Percentiles rank a stretch among this genome's conserved stretches.
Evolutionary conservation across 2,113 vertebrate genomes (phyloP).

Genomic region (Silurus glanis): DNA sequence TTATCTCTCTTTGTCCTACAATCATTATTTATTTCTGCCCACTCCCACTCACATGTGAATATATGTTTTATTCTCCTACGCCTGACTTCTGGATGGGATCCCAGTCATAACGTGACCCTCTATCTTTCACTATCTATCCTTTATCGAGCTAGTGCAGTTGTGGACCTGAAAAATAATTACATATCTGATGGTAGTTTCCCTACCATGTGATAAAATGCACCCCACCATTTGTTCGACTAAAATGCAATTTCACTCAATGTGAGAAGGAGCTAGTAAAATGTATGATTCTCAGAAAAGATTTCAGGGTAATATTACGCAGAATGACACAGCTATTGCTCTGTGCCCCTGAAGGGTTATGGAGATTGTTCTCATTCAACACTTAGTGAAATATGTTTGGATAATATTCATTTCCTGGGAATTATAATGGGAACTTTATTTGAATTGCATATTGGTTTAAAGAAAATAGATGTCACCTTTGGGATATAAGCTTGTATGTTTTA

Average conservation of each 20-base stretch:
- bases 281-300: slow-evolving; percentile 18
- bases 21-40: not conserved
- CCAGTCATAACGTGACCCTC: not conserved
- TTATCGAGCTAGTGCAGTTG: slow-evolving; percentile 29
- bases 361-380: slow-evolving; percentile 31
- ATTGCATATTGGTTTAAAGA: slow-evolving; percentile 20
- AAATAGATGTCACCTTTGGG: slow-evolving; percentile 38
- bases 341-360: slow-evolving; percentile 32
- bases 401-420: slow-evolving; percentile 1
- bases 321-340: slow-evolving; percentile 30
- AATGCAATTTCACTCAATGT: slow-evolving; percentile 23
- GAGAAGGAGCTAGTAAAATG: slow-evolving; percentile 11
- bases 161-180: slow-evolving; percentile 14
- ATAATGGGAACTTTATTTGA: slow-evolving; percentile 21
- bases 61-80: not conserved
- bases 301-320: slow-evolving; percentile 28
- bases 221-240: not conserved
- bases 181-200: not conserved
- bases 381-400: slow-evolving; percentile 22
- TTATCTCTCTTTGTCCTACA: not conserved
- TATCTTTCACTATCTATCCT: slow-evolving; percentile 21
- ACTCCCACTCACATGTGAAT: not conserved
- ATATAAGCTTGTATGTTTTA: slow-evolving; percentile 35
- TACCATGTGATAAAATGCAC: slow-evolving; percentile 10
- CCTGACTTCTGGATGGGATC: not conserved